phyloP scores from a whole-genome alignment of 1,140 invertebrate genomes.

The Acromyrmex charruanus region DNA sequence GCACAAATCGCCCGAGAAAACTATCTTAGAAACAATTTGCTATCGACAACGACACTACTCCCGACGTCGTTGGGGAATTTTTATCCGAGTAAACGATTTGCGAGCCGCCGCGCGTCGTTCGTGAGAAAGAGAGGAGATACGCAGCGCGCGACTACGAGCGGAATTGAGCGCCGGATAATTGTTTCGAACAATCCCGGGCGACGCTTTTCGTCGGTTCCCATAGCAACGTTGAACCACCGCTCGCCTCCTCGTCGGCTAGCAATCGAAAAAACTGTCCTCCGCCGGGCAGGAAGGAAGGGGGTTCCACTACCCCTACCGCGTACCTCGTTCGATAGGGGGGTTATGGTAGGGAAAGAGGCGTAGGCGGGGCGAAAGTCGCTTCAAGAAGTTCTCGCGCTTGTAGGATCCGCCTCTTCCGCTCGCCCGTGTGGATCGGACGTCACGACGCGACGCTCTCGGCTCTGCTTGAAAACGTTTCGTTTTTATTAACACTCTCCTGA shows the following conservation, averaged over 20 bases:
- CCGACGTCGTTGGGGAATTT: constrained; percentile 75
- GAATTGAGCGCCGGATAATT: constrained; percentile 86
- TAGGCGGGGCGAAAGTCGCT: constrained; percentile 77
- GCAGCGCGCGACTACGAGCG: constrained; percentile 78
- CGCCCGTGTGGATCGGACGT: constrained; percentile 45
- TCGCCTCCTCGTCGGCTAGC: constrained; percentile 65
- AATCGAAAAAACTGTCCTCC: constrained; percentile 69
- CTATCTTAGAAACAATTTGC: constrained; percentile 65
- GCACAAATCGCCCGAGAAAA: constrained; percentile 2
- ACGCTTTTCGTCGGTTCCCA: constrained; percentile 81
- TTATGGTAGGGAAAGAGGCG: constrained; percentile 67
- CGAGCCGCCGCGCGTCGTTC: constrained; percentile 48
- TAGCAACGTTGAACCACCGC: constrained; percentile 78
- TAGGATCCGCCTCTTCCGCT: constrained; percentile 72
- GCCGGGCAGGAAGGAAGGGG: constrained; percentile 49
- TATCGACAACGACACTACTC: constrained; percentile 37
- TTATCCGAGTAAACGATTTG: constrained; percentile 85
- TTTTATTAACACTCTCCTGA: constrained; percentile 84
- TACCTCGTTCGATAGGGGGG: constrained; percentile 42
- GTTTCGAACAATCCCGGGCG: constrained; percentile 86
- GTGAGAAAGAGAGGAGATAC: constrained; percentile 31
- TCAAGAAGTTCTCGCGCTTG: constrained; percentile 76
- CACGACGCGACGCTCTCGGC: constrained; percentile 34
- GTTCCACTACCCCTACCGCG: constrained; percentile 58
- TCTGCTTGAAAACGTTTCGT: constrained; percentile 81